Evolutionary conservation across 2,888 invertebrate species (phyloP), one percentile per base, ranked within the genome.

Genomic region (Erannis defoliaria): DNA sequence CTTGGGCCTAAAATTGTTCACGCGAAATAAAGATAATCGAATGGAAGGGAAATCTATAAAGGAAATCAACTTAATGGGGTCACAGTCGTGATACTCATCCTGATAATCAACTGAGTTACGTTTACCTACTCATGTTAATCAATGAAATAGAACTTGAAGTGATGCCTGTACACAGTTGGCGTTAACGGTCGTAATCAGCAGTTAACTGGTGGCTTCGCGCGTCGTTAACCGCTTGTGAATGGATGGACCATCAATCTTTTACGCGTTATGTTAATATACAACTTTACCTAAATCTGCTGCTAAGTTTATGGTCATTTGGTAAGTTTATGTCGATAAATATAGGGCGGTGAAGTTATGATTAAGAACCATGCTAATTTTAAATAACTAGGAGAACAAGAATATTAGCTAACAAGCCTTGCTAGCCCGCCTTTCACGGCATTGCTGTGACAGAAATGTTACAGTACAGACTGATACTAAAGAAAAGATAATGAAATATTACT

Each of bases 121-220:
- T n/a, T 16, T 16, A 37, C 37, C 3, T 14, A 43, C 23, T 8
- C 2, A 8, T 26, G 35, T 43, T 43, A 57, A 45, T 58, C 45
- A 51, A 58, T 29, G 19, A 43, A 58, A 45, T 53, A 53, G 18
- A 53, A 51, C 18, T 51, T n/a, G 46, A 40, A 46, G 18, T 26
- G 1, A 37, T 31, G 31, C 26, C 37, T 19, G 23, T 16, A 16
- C 31, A 35, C 35, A 35, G 45, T 46, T 16, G 21, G 10, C 38
- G 38, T 61, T 51, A 55, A 53, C 29, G 16, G 29, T 29, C 26
- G 51, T 62, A 55, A 62, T 62, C 56, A 62, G 43, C 50, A 40
- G 48, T 62, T 58, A 53, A 64, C 57, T 19, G 53, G 38, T 18
- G 57, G 58, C 37, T 64, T 67, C 56, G 45, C 49, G 60, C 60